Evolutionary conservation across 1,140 invertebrate species (phyloP).

Genomic region (Cepaea nemoralis): DNA sequence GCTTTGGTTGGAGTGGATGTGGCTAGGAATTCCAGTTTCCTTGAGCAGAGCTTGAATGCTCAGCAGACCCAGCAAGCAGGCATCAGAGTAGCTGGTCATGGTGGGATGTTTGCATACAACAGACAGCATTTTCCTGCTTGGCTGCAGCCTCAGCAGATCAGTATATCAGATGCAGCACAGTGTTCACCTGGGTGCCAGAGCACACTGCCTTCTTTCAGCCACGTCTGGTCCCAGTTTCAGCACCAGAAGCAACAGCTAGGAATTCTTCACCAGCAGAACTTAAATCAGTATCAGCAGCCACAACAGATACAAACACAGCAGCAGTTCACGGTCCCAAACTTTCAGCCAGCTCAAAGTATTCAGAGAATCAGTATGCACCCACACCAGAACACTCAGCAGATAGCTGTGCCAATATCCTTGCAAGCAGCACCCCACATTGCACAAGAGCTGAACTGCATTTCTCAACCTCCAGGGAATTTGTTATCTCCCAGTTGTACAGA

Average conservation of each 20-base stretch:
- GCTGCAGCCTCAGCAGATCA: constrained; percentile 24
- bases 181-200: not conserved
- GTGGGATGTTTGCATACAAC: constrained; percentile 19
- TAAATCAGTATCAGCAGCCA: not conserved
- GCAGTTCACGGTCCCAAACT: not conserved
- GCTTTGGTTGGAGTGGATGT: constrained; percentile 22
- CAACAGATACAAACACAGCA: constrained; percentile 8
- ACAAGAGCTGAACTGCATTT: constrained; percentile 2
- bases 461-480: not conserved
- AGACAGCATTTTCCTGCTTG: constrained; percentile 31
- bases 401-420: not conserved
- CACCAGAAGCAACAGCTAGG: constrained; percentile 20
- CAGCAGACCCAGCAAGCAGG: not conserved
- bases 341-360: constrained; percentile 4
- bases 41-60: not conserved
- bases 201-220: constrained; percentile 32
- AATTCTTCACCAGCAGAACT: not conserved
- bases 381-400: constrained; percentile 25
- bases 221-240: constrained; percentile 40
- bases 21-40: constrained; percentile 13
- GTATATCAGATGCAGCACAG: not conserved
- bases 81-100: not conserved
- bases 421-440: not conserved
- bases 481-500: not conserved
- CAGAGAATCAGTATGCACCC: constrained; percentile 32